Conservation (phyloP, 2,113 vertebrate species). For the Sphaerodactylus townsendi region DNA sequence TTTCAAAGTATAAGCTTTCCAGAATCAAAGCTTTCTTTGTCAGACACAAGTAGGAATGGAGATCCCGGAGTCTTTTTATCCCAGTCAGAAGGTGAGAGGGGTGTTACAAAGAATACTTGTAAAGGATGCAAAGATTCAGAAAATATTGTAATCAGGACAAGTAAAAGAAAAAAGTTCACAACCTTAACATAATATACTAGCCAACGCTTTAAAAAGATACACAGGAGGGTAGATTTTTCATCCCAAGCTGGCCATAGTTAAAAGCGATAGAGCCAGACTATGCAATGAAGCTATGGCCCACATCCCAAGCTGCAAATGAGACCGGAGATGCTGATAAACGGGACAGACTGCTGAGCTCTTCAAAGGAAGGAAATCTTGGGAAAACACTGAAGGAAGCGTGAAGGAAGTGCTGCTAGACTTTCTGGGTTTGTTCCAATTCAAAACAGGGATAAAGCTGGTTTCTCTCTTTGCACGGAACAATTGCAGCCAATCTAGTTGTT, state of each 20-base stretch:
- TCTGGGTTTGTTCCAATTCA: constrained; percentile 33
- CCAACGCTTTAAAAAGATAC: background rate
- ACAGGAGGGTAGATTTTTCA: background rate
- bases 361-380: constrained; percentile 3
- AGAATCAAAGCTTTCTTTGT: too few relatives aligned
- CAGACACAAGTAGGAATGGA: background rate
- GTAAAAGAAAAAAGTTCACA: background rate
- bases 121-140: background rate
- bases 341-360: background rate
- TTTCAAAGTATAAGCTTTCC: too few relatives aligned
- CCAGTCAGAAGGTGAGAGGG: too few relatives aligned
- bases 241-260: background rate
- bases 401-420: constrained; percentile 9
- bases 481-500: background rate
- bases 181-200: background rate
- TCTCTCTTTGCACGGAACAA: constrained; percentile 31
- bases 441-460: constrained; percentile 23
- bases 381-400: constrained; percentile 27
- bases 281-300: background rate
- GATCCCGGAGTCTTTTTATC: background rate
- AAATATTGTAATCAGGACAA: background rate
- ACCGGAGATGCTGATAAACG: background rate
- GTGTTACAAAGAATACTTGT: too few relatives aligned
- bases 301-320: constrained; percentile 6
- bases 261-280: background rate